These are phyloP conservation scores for Temnothorax curvispinosus DNA, from an alignment of 1,140 invertebrate genomes.

Conservation along the genomic window DNA sequence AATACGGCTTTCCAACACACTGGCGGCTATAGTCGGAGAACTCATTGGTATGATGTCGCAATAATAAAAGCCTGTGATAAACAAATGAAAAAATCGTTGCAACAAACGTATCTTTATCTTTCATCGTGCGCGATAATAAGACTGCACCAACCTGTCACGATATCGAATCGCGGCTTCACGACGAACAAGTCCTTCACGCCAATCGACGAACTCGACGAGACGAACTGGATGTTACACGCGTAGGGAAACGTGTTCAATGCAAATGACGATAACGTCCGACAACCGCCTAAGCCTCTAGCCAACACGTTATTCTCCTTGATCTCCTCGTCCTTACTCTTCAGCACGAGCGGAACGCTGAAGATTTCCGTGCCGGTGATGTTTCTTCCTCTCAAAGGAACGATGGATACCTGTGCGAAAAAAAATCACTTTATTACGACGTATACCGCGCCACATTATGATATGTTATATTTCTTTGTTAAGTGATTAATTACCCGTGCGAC, in stretches of 20 bases:
- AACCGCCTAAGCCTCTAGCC: conserved; percentile 82
- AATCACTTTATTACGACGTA: neutral
- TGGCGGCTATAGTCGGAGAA: conserved; percentile 78
- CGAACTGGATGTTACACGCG: conserved; percentile 83
- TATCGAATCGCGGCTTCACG: conserved; percentile 84
- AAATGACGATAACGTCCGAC: conserved; percentile 81
- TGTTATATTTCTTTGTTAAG: neutral
- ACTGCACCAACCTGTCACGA: conserved; percentile 81
- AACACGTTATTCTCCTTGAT: conserved; percentile 84
- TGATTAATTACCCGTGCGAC: conserved; percentile 78
- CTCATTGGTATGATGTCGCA: conserved; percentile 84
- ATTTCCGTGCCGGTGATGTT: conserved; percentile 83
- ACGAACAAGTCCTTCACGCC: conserved; percentile 84
- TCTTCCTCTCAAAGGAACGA: conserved; percentile 80
- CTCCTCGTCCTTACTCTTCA: conserved; percentile 82
- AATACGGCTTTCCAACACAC: conserved; percentile 79
- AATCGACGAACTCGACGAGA: conserved; percentile 70
- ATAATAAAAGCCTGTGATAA: conserved; percentile 82
- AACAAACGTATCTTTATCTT: neutral
- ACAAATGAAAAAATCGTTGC: conserved; percentile 29
- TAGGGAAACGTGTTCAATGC: conserved; percentile 82
- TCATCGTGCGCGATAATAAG: neutral
- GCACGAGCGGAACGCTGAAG: conserved; percentile 83
- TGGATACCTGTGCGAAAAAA: conserved; percentile 71
- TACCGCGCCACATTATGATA: neutral